Evolutionary conservation across 2,888 invertebrate genomes (phyloP), one percentile per base, ranked within the genome.

Genomic region (Synanthedon tipuliformis): DNA sequence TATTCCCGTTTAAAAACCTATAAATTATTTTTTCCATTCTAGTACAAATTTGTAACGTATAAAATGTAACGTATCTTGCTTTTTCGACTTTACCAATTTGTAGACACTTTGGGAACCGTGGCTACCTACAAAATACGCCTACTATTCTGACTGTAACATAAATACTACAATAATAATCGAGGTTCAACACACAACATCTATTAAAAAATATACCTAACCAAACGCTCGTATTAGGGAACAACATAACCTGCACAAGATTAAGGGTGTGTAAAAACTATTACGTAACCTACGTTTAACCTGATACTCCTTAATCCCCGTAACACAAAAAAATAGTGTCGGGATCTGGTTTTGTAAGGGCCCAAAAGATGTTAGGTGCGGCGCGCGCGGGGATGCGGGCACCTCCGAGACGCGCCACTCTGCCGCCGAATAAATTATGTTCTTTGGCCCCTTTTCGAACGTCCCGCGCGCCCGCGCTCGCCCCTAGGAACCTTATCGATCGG

Each of bases 351-450:
- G 65, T 68, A 63, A 64, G 59, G 45, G 61, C 55, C 52, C 68
- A 64, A 59, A 64, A 57, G 63, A 57, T 15, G 50, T 8, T 12
- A 18, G 40, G 51, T 48, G 51, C 16, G 48, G 40, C 34, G 50
- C 41, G 50, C 12, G 66, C 65, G 68, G 69, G 72, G 69, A 66
- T 51, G 61, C 66, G 70, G 77, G 79, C 80, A 80, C 79, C 79
- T 79, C 69, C 66, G 67, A 73, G 81, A 69, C 83, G 83, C 85
- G 85, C 83, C 86, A 81, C 81, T 63, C 78, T 79, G 85, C 85
- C 85, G 86, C 86, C 85, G 84, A 83, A 85, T 85, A 83, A 79
- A 85, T 85, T 84, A 84, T 75, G 74, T 71, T 74, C 78, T 75
- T 73, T 69, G 73, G 75, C 64, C 65, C 69, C 65, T 55, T 48